These are phyloP conservation scores for Zosterops japonicus DNA, from an alignment of 2,113 vertebrate species.

Conservation along the genomic window DNA sequence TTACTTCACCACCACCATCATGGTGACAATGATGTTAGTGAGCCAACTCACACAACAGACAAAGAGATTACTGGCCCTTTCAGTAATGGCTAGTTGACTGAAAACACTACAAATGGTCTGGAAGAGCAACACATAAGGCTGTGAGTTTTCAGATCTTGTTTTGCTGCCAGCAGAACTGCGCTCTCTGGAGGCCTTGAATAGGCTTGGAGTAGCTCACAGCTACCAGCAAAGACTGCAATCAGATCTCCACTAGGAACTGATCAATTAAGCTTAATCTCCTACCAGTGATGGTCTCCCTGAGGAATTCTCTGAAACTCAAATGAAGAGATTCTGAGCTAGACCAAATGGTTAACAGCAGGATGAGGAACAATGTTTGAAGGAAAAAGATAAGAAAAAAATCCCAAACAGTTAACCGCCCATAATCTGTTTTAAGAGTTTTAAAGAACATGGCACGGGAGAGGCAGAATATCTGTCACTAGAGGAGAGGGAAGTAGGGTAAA, in stretches of 20 bases:
- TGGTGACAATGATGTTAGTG: not conserved
- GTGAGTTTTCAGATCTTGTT: not conserved
- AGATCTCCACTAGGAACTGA: not conserved
- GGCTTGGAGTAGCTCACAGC: not conserved
- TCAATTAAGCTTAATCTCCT: constrained; percentile 66
- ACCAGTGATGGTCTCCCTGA: constrained; percentile 20
- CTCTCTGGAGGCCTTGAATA: not conserved
- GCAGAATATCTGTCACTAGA: not conserved
- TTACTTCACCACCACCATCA: not conserved
- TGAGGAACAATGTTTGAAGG: constrained; percentile 43
- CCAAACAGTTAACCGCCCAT: not conserved
- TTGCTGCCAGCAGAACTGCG: not conserved
- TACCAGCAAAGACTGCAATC: not conserved
- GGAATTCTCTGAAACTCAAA: constrained; percentile 58
- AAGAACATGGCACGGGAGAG: not conserved
- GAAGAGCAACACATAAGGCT: not conserved
- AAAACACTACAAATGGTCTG: not conserved
- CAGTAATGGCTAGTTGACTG: not conserved
- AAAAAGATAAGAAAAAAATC: not conserved
- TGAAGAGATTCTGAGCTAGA: constrained; percentile 60
- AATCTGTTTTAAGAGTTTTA: not conserved
- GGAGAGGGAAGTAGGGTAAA: not conserved
- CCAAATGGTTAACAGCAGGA: constrained; percentile 62
- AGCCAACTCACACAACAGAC: not conserved
- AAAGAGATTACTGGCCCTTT: not conserved